Conservation (phyloP, 2,888 invertebrate genomes). For the Epicampocera succincta region DNA sequence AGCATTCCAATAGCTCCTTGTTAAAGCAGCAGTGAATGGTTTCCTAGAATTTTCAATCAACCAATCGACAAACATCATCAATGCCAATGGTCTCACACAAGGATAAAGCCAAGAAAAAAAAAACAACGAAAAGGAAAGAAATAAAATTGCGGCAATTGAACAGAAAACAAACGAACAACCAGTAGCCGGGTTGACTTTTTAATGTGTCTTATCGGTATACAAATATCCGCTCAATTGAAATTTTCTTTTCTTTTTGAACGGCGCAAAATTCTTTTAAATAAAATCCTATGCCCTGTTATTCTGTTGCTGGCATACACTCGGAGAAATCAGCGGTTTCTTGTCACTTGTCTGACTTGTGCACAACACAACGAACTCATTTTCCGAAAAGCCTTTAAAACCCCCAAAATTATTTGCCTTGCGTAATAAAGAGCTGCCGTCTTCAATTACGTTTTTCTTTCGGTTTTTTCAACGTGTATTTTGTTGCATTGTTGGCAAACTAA, state of each 20-base stretch:
- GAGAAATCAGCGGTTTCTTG: background rate
- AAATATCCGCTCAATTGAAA: slow-evolving; percentile 70
- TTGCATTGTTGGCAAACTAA: background rate
- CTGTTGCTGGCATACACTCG: slow-evolving; percentile 34
- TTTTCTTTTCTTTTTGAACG: slow-evolving; percentile 49
- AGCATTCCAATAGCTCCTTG: slow-evolving; percentile 61
- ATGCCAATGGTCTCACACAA: slow-evolving; percentile 60
- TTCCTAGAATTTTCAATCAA: slow-evolving; percentile 69
- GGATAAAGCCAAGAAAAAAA: background rate
- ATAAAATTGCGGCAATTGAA: slow-evolving; percentile 60
- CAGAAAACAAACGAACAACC: slow-evolving; percentile 63
- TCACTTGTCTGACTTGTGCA: too few relatives aligned
- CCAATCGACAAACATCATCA: slow-evolving; percentile 69
- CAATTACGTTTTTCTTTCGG: background rate
- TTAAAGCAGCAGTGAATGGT: slow-evolving; percentile 62
- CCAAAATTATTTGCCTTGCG: background rate
- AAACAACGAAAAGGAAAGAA: slow-evolving; percentile 3
- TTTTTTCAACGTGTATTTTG: slow-evolving; percentile 35
- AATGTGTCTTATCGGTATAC: slow-evolving; percentile 69
- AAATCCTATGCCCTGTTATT: slow-evolving; percentile 28
- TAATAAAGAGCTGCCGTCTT: background rate
- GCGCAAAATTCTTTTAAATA: slow-evolving; percentile 5
- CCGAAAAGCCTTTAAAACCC: background rate
- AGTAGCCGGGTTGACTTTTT: slow-evolving; percentile 69
- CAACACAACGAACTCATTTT: too few relatives aligned